Evolutionary conservation across 2,113 vertebrate genomes (phyloP), one percentile per base, ranked within the genome.

Genomic region (Gopherus evgoodei): DNA sequence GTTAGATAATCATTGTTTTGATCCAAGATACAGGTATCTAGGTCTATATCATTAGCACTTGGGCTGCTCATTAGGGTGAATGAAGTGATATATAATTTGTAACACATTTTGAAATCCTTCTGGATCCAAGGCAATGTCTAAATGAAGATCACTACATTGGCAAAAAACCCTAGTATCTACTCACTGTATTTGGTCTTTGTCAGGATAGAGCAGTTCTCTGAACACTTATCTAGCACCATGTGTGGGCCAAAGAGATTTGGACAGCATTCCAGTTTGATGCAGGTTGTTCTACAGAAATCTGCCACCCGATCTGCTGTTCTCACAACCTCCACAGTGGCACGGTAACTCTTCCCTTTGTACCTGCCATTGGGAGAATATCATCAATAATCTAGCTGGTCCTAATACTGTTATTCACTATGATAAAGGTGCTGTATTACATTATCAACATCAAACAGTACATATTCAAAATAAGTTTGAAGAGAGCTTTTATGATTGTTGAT

Each of bases 151-250:
- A 35, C 75, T 65, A 88, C 16, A 21, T 50, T 1, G 0, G 50
- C 62, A 7, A 47, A 47, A 14, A 79, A 54, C 69, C 44, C 19
- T 24, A 79, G 3, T 1, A 62, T 83, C 54, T 90, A 99, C 99
- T 97, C 97, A 99, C 99, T 99, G 98, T 99, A 99, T 98, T 99
- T 99, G 89, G 99, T 99, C 98, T 99, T 99, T 96, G 99, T 99
- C 95, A 99, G 98, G 91, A 99, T 99, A 47, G 99, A 99, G 97
- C 99, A 99, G 97, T 99, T 99, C 97, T 99, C 99, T 8, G 99
- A 99, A 97, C 99, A 99, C 89, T 97, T 99, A 81, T 99, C 99
- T 97, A 99, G 98, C 97, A 99, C 99, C 99, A 99, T 99, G 85
- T 98, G 98, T 62, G 99, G 99, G 78, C 99, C 99, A 5, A 99